Percentiles rank a stretch among this genome's conserved stretches.
These are phyloP conservation scores for Coleophora flavipennella DNA, from an alignment of 2,888 invertebrate species.

Conservation along the genomic window DNA sequence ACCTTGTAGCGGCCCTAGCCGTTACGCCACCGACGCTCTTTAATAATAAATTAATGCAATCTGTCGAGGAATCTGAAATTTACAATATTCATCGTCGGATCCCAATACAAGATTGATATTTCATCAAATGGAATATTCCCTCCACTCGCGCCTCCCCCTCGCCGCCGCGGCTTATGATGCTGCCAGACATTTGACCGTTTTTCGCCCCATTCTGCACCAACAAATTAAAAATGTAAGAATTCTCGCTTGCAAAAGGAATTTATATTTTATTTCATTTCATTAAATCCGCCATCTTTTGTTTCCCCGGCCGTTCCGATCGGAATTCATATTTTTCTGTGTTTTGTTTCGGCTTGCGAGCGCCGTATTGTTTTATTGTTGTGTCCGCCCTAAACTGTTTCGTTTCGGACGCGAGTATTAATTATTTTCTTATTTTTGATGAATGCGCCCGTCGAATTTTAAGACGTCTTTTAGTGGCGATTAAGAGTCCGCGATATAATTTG, in stretches of 20 bases:
- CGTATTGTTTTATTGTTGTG: conserved; percentile 66
- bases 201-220: conserved; percentile 56
- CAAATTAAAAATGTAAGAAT: conserved; percentile 73
- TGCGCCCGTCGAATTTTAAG: conserved; percentile 50
- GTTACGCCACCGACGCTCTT: too few species aligned
- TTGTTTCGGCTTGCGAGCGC: conserved; percentile 62
- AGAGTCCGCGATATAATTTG: conserved; percentile 41
- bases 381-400: conserved; percentile 55
- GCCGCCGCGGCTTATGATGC: conserved; percentile 46
- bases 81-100: too few species aligned
- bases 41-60: too few species aligned
- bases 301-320: conserved; percentile 62
- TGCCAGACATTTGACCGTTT: conserved; percentile 55
- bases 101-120: conserved; percentile 24
- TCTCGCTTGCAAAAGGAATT: conserved; percentile 67
- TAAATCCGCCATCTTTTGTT: conserved; percentile 72
- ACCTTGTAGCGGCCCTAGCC: too few species aligned
- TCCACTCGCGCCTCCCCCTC: conserved; percentile 20
- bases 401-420: conserved; percentile 62
- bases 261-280: conserved; percentile 73
- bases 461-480: conserved; percentile 43
- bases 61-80: too few species aligned
- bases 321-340: conserved; percentile 74
- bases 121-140: conserved; percentile 40
- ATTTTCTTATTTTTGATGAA: conserved; percentile 69